phyloP scores from a whole-genome alignment of 2,113 vertebrate genomes.

The Myrmecophaga tridactyla region DNA sequence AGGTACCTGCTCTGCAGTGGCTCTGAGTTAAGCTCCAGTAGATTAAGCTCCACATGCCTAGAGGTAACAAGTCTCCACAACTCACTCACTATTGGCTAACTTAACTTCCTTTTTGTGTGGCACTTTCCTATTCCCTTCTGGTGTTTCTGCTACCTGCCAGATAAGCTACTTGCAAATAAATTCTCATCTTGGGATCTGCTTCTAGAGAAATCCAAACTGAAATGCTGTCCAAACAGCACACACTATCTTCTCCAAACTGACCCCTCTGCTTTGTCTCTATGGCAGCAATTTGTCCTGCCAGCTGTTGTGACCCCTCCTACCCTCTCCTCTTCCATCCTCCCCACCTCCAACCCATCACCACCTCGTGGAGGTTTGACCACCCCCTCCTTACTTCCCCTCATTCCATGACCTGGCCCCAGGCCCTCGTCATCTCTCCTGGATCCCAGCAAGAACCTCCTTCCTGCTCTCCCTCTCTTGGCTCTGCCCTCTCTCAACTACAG shows the following conservation, averaged over 20 bases:
- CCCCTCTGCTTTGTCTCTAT: neutral
- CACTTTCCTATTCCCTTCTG: neutral
- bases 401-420: neutral
- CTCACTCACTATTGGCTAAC: neutral
- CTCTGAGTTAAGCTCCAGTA: neutral
- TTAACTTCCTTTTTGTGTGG: slow-evolving; percentile 21
- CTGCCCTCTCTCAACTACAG: neutral
- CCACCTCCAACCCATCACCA: neutral
- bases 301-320: neutral
- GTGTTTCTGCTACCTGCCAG: neutral
- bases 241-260: neutral
- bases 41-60: neutral
- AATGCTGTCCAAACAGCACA: neutral
- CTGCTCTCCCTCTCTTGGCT: neutral
- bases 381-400: neutral
- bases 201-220: slow-evolving; percentile 29
- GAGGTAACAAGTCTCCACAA: neutral
- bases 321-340: neutral
- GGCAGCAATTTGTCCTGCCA: neutral
- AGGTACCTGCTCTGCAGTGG: neutral
- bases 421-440: neutral
- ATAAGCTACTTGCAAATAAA: slow-evolving; percentile 1
- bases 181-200: neutral
- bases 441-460: neutral
- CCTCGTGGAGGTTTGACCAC: neutral